Base-by-base conservation (phyloP, 2,113 vertebrate species). In the Peucedramus taeniatus region DNA sequence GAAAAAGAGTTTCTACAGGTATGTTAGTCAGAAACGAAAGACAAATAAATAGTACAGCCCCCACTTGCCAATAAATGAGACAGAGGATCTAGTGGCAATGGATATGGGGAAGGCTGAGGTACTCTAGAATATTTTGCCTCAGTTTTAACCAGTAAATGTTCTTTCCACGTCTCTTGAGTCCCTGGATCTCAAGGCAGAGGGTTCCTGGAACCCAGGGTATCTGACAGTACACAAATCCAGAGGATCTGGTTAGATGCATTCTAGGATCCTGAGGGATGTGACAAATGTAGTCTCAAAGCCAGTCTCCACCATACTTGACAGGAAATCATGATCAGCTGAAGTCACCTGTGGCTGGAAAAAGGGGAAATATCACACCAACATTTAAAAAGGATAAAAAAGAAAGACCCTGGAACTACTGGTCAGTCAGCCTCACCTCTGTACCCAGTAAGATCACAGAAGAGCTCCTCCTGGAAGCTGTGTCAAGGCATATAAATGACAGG, bases 1-100 rank as follows among this genome's bases (percentile, higher is more conserved):
- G 17, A 42, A 56, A 80, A 71, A 64, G 15, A 21, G 2, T 31
- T 64, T 49, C 50, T 42, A 56, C 21, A 50, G 10, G 4, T 64
- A 30, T 50, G 26, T 27, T 31, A 49, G 20, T 56, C 30, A 47
- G 40, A 79, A 71, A 71, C 47, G 16, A 63, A 63, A 56, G 30
- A 56, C 2, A 7, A 70, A 70, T 3, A 63, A 60, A 33, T 23
- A 39, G 19, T 53, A 39, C 7, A 53, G 12, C 19, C 13, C 18
- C 19, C 15, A 31, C 12, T 37, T 0, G 0, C 23, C 27, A 54
- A 4, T 21, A 71, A 63, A 18, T 64, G n/a, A 71, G 40, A 16
- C 15, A 47, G 24, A 78, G 40, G 13, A 39, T 28, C 28, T 61
- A 13, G 28, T 47, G 23, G 15, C n/a, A 53, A 28, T 11, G 15